Evolutionary conservation across 2,888 invertebrate species (phyloP).

Genomic region (Sinhomidia bicolor): DNA sequence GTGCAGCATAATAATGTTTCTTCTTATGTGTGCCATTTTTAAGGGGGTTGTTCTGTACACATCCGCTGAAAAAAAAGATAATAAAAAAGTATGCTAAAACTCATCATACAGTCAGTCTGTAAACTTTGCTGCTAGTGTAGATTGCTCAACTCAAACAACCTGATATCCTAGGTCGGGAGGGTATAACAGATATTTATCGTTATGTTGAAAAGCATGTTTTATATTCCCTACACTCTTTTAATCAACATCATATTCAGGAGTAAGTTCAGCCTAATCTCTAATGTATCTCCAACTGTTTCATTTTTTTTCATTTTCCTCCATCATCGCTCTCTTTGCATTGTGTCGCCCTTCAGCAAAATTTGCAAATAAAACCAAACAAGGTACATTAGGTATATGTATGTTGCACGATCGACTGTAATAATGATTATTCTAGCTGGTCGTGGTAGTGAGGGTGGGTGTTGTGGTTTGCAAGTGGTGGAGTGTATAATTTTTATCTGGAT

Average conservation of each 20-base stretch:
- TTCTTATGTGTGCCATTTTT: slow-evolving; percentile 6
- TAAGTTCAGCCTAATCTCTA: neutral
- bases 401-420: too few relatives aligned
- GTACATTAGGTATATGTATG: neutral
- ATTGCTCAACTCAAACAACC: neutral
- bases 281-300: too few relatives aligned
- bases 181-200: neutral
- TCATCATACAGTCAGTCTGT: neutral
- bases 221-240: neutral
- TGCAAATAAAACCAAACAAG: too few relatives aligned
- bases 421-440: too few relatives aligned
- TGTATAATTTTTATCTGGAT: neutral
- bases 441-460: too few relatives aligned
- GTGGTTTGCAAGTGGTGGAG: too few relatives aligned
- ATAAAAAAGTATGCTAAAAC: neutral
- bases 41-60: neutral
- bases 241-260: neutral
- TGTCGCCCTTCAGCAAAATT: too few relatives aligned
- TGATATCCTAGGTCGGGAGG: slow-evolving; percentile 58
- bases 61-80: slow-evolving; percentile 14
- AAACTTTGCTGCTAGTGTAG: neutral
- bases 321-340: neutral
- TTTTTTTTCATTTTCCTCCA: neutral
- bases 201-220: neutral
- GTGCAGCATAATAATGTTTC: neutral